Base-by-base conservation (phyloP, 1,140 invertebrate species). In the Brachionus manjavacas region DNA sequence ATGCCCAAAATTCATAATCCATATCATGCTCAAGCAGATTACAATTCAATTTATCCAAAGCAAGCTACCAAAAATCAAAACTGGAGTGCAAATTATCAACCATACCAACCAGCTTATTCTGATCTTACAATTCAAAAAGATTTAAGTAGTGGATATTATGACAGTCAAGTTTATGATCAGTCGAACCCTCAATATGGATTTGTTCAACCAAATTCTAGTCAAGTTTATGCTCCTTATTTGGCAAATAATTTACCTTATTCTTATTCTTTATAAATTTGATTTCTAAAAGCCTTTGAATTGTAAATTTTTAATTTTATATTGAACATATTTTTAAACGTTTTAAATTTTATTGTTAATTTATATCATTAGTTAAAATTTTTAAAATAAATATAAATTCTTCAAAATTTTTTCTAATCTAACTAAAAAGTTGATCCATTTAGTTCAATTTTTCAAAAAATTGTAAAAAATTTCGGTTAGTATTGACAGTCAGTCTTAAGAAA, bases 1-100 rank as follows among this genome's bases (percentile, higher is more conserved):
- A 49, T 49, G 16, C 41, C 72, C n/a, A 76, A 76, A 49, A 25
- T 76, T 76, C 72, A 76, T 43, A 46, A 76, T 49, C 41, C 8
- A 76, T 76, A 49, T 49, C 72, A 70, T n/a, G 4, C 39, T 23
- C 70, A 74, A 43, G 1, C 72, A 2, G 25, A 25, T 28, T 76
- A 28, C 14, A 76, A 49, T 49, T 39, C 41, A 76, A 35, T n/a
- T 23, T 76, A 76, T 52, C 20, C 20, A 49, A 49, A 9, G 12
- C 39, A 76, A 46, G n/a, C 39, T 14, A n/a, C 41, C 20, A 76
- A 49, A 49, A 16, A 7, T n/a, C 23, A 76, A 14, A 35, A 49
- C 20, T 76, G 25, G 31, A 76, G 25, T 46, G 4, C 72, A 14
- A 72, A 41, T 14, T 72, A 72, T 72, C 35, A 35, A 23, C n/a